Conservation (phyloP, 2,113 vertebrate species). For the Buteo buteo region DNA sequence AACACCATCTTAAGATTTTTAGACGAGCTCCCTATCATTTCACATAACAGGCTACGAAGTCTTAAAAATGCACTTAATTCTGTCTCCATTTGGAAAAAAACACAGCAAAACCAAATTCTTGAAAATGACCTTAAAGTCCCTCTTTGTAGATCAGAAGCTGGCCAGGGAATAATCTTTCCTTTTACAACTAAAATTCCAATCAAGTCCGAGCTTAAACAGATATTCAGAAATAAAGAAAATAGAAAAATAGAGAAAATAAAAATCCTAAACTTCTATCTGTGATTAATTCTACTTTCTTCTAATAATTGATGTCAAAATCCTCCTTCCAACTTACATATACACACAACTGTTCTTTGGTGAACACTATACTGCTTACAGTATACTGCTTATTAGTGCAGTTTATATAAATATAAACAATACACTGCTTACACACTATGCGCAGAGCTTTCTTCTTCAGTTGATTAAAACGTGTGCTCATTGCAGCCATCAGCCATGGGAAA, state of each 20-base stretch:
- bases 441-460: neutral
- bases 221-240: neutral
- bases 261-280: neutral
- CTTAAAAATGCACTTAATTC: neutral
- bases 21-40: neutral
- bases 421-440: neutral
- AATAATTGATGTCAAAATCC: constrained; percentile 31
- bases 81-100: neutral
- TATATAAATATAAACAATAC: no score
- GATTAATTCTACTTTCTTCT: constrained; percentile 50
- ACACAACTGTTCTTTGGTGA: neutral
- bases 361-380: neutral
- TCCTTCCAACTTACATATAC: neutral
- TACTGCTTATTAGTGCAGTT: neutral
- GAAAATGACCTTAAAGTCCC: neutral
- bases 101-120: neutral
- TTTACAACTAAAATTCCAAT: neutral
- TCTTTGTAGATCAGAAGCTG: neutral
- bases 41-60: neutral
- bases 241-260: constrained; percentile 18
- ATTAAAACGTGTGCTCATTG: neutral
- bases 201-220: constrained; percentile 25
- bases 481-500: neutral
- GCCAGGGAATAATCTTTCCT: neutral
- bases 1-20: neutral